phyloP scores from a whole-genome alignment of 2,113 vertebrate species.

The Callipepla squamata region DNA sequence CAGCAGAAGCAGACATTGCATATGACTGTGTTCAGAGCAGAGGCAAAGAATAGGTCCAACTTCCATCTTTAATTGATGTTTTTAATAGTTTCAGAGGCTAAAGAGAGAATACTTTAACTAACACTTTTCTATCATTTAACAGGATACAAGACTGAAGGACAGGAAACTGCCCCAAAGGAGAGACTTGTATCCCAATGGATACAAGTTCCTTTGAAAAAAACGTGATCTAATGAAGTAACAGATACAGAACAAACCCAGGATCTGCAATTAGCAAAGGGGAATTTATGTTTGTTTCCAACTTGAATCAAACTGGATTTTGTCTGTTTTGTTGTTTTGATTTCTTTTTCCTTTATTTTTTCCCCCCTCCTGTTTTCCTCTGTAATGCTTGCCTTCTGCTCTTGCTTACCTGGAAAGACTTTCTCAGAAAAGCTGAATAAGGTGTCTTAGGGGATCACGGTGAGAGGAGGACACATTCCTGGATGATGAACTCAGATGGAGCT shows the following conservation, averaged over 20 bases:
- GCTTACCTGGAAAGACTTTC: neutral
- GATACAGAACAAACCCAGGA: neutral
- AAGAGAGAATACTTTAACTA: neutral
- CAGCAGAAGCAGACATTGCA: neutral
- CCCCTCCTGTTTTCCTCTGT: neutral
- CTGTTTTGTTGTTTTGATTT: neutral
- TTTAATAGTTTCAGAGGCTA: neutral
- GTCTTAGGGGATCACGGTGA: rapidly evolving
- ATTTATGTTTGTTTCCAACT: neutral
- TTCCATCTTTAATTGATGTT: neutral
- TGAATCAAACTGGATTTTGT: neutral
- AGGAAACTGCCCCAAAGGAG: neutral
- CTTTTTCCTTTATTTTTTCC: neutral
- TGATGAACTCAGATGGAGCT: neutral
- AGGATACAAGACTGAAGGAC: neutral
- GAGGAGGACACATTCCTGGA: neutral
- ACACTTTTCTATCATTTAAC: neutral
- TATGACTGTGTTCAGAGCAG: neutral
- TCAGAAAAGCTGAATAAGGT: neutral
- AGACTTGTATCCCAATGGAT: neutral
- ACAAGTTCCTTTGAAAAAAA: neutral
- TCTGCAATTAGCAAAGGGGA: neutral
- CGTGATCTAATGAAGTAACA: neutral
- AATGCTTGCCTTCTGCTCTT: neutral
- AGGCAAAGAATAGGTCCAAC: neutral